Conservation (phyloP, 1,140 invertebrate genomes). For the Drosophila sproati region DNA sequence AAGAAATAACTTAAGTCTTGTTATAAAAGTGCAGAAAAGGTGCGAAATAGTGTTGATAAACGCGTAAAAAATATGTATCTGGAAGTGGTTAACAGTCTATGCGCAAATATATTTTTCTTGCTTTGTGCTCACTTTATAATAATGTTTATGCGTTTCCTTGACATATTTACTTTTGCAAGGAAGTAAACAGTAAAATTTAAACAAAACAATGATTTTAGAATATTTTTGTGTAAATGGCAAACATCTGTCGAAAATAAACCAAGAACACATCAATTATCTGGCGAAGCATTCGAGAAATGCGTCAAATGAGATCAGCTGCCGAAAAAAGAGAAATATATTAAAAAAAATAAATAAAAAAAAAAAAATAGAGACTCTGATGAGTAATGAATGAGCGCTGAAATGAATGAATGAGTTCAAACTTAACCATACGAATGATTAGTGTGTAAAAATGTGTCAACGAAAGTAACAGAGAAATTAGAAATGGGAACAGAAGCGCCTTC, state of each 20-base stretch:
- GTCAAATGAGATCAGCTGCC: constrained; percentile 69
- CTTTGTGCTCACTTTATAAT: constrained; percentile 11
- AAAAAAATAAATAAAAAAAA: constrained; percentile 34
- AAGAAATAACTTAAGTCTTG: no score
- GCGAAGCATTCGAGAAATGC: constrained; percentile 21
- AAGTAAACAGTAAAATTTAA: constrained; percentile 25
- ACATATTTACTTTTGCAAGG: constrained; percentile 64
- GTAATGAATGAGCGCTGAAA: constrained; percentile 37
- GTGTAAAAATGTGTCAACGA: constrained; percentile 71
- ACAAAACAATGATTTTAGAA: constrained; percentile 40
- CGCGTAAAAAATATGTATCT: background rate
- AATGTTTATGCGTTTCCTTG: constrained; percentile 64
- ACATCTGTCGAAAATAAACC: constrained; percentile 71
- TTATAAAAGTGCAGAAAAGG: no score
- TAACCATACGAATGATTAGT: constrained; percentile 59
- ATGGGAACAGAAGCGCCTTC: constrained; percentile 25
- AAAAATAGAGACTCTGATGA: constrained; percentile 14
- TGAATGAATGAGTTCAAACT: constrained; percentile 37
- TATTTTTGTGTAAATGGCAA: constrained; percentile 51
- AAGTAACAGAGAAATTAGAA: constrained; percentile 54
- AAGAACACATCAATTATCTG: constrained; percentile 56
- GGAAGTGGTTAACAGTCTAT: no score
- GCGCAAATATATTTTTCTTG: background rate
- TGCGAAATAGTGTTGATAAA: background rate
- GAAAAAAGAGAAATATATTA: constrained; percentile 43